Evolutionary conservation across 2,113 vertebrate species (phyloP).

Genomic region (Fukomys damarensis): DNA sequence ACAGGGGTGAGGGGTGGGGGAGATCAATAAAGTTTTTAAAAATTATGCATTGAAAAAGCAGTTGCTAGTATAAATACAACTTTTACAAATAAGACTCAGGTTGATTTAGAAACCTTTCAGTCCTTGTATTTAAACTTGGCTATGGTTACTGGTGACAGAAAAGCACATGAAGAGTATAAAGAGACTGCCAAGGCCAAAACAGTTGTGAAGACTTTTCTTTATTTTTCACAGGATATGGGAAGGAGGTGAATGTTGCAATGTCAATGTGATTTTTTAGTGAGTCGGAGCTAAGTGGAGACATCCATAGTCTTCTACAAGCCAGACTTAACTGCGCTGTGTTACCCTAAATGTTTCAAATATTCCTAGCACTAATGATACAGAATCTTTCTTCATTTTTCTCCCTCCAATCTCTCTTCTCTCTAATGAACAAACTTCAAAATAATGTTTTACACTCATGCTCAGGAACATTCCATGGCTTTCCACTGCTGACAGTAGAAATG

Average conservation of each 20-base stretch:
- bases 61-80: not conserved
- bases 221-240: not conserved
- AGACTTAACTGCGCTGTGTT: not conserved
- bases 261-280: slow-evolving; percentile 16
- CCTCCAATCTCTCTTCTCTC: not conserved
- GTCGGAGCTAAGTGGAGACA: not conserved
- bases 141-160: not conserved
- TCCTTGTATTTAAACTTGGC: not conserved
- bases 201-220: not conserved
- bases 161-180: not conserved
- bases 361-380: not conserved
- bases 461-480: slow-evolving; percentile 22
- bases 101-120: slow-evolving; percentile 10
- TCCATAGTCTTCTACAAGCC: not conserved
- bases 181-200: not conserved
- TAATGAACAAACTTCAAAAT: slow-evolving; percentile 13
- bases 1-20: no score
- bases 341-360: not conserved
- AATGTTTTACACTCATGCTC: not conserved
- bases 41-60: not conserved
- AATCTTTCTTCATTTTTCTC: not conserved
- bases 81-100: slow-evolving; percentile 24
- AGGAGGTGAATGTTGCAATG: not conserved
- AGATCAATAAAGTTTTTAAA: no score
- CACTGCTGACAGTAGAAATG: not conserved